These are phyloP conservation scores for Tachysurus fulvidraco DNA, from an alignment of 2,113 vertebrate species.

Conservation along the genomic window DNA sequence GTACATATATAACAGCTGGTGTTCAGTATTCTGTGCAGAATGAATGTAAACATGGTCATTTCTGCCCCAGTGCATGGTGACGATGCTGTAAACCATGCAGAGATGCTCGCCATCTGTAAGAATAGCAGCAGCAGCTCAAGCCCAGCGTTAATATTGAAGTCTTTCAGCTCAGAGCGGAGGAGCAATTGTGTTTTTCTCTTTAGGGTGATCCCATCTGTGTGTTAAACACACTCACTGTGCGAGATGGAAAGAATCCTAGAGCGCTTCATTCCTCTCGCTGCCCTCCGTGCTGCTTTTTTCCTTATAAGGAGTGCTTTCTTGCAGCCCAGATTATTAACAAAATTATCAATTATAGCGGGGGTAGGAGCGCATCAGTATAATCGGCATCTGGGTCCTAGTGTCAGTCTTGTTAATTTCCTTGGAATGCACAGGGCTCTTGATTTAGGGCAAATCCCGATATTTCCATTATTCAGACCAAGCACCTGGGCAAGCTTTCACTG, in stretches of 20 bases:
- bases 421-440: slow-evolving; percentile 55
- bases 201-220: background rate
- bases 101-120: background rate
- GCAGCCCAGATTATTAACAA: background rate
- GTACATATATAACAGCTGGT: background rate
- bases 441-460: slow-evolving; percentile 80
- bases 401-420: background rate
- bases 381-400: slow-evolving; percentile 47
- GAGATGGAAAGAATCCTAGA: slow-evolving; percentile 9
- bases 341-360: slow-evolving; percentile 53
- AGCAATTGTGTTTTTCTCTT: background rate
- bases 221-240: slow-evolving; percentile 10
- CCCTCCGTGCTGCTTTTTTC: background rate
- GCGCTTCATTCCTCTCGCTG: background rate
- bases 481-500: slow-evolving; percentile 54
- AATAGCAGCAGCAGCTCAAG: background rate
- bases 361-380: slow-evolving; percentile 58
- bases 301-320: slow-evolving; percentile 15
- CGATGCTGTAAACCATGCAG: background rate
- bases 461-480: slow-evolving; percentile 58
- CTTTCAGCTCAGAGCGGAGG: background rate
- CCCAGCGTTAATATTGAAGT: background rate
- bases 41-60: background rate
- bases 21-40: background rate
- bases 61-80: background rate